Percentiles rank a stretch among this genome's conserved stretches.
Evolutionary conservation across 2,888 invertebrate species (phyloP).

Genomic region (Ceriagrion tenellum): DNA sequence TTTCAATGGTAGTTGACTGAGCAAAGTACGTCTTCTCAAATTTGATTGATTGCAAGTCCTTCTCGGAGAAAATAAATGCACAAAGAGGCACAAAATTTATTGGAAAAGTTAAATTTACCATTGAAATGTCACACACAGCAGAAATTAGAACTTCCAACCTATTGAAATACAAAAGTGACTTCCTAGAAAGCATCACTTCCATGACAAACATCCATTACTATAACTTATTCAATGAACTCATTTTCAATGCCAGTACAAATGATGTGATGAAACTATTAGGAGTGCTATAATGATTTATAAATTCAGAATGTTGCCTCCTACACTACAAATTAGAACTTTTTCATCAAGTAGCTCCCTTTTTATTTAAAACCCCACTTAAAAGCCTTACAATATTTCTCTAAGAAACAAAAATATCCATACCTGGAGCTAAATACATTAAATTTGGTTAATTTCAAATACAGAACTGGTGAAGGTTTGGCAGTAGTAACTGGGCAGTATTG

Average conservation of each 20-base stretch:
- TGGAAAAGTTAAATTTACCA: conserved; percentile 37
- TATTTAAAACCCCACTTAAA: conserved; percentile 30
- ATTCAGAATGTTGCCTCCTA: neutral
- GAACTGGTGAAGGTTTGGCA: conserved; percentile 67
- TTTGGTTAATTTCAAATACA: conserved; percentile 40
- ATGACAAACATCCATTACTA: conserved; percentile 12
- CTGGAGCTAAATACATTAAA: conserved; percentile 37
- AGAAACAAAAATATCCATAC: conserved; percentile 29
- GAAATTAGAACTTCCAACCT: neutral
- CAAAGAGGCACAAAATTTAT: neutral
- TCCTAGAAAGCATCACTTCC: neutral
- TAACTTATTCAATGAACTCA: conserved; percentile 42
- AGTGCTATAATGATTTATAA: conserved; percentile 42
- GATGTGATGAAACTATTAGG: conserved; percentile 67
- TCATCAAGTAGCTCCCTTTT: conserved; percentile 34
- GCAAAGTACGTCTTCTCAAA: neutral
- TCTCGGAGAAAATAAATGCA: neutral
- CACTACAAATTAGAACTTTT: conserved; percentile 26
- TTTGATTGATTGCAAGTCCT: neutral
- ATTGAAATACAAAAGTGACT: neutral
- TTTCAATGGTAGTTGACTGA: neutral
- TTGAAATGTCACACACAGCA: neutral
- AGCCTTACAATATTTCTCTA: conserved; percentile 20
- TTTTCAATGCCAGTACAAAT: conserved; percentile 39
- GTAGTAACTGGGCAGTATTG: conserved; percentile 68